Evolutionary conservation across 2,113 vertebrate genomes (phyloP), one percentile per base, ranked within the genome.

Genomic region (Orthonyx spaldingii): DNA sequence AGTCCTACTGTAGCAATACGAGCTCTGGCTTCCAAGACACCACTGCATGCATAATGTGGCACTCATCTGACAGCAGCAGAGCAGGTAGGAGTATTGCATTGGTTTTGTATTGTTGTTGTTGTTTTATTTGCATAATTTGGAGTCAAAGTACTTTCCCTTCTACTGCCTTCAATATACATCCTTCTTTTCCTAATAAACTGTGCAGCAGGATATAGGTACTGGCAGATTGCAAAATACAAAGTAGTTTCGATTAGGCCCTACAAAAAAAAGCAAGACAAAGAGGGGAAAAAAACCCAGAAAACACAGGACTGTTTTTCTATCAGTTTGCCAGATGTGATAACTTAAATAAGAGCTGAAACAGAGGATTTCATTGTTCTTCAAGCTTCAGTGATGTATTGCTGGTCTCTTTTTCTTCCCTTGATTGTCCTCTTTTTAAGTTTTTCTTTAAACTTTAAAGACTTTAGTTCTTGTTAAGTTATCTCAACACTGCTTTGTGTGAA

Each of bases 371-470:
- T 84, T 85, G 61, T 85, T 93, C 69, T 94, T 96, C 55, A 82
- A 44, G 39, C 24, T 85, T 93, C 33, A 35, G 49, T 82, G 24
- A 28, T 89, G 78, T 90, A 55, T 74, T 80, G 41, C 53, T 69
- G 32, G 41, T 76, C 57, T 78, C 24, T 1, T 56, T 93, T 89
- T 85, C 53, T 11, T 16, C 55, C 55, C 50, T 68, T 79, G 41
- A 64, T 85, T 86, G 39, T 64, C 15, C 65, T 79, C 60, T 77
- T 81, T 83, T 70, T 33, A 88, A 84, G n/a, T 28, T 75, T 88
- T 79, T 46, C 49, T 96, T 95, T 96, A 71, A 93, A 74, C 19
- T 87, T 84, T 46, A 84, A 91, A 89, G 53, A 76, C 28, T 90
- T 90, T 64, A 84, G 63, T 80, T 39, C 59, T 59, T 93, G n/a